A percentile compares a stretch with the other conserved stretches of the same genome.
These are phyloP conservation scores for Gymnocheta viridis DNA, from an alignment of 2,888 invertebrate genomes.

Conservation along the genomic window DNA sequence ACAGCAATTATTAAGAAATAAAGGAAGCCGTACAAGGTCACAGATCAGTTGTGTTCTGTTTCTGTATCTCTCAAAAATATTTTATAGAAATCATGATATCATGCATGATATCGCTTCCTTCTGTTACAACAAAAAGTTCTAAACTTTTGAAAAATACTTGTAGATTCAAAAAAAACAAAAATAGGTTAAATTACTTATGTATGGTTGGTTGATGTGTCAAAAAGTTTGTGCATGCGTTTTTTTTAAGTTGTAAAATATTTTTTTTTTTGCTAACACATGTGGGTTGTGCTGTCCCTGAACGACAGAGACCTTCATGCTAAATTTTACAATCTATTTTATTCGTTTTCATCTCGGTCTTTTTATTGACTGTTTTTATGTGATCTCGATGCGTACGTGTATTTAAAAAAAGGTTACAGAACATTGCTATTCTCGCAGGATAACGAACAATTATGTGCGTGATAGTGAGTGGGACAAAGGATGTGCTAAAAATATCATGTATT, in stretches of 20 bases:
- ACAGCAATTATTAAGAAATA: too few relatives aligned
- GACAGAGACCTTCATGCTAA: conserved; percentile 52
- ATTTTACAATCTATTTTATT: conserved; percentile 49
- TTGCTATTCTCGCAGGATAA: conserved; percentile 24
- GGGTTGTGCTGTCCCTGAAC: conserved; percentile 28
- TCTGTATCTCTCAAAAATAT: too few relatives aligned
- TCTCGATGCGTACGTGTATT: not conserved
- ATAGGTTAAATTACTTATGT: not conserved
- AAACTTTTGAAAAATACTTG: too few relatives aligned
- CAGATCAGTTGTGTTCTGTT: too few relatives aligned
- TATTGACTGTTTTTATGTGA: conserved; percentile 50
- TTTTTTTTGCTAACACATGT: not conserved
- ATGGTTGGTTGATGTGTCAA: not conserved
- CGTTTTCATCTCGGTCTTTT: conserved; percentile 20
- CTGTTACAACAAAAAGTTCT: too few relatives aligned
- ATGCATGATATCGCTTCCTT: too few relatives aligned
- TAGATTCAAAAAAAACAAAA: too few relatives aligned
- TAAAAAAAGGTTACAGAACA: conserved; percentile 58
- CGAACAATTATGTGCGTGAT: not conserved
- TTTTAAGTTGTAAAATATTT: not conserved
- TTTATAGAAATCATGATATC: too few relatives aligned
- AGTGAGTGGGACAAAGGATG: conserved; percentile 24
- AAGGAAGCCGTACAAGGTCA: too few relatives aligned
- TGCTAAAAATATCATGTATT: conserved; percentile 53
- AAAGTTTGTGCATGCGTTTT: not conserved